Base-by-base conservation (phyloP, 2,797 vertebrate genomes). In the Triplophysa yarkandensis region DNA sequence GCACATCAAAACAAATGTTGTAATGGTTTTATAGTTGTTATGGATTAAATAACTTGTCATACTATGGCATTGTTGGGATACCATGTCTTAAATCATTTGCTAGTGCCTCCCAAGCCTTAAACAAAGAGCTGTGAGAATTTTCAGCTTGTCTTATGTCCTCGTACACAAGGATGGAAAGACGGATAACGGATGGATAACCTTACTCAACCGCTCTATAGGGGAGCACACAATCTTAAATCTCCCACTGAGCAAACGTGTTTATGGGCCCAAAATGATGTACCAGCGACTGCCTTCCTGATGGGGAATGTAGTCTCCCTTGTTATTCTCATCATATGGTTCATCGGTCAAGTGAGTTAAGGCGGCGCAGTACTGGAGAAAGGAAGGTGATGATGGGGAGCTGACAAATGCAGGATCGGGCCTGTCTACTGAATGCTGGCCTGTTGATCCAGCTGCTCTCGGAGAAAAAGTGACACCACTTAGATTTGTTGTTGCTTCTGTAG, bases 321-420 rank as follows among this genome's bases (percentile, higher is more conserved):
- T 67, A 57, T 62, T 72, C 60, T 28, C 63, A 55, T 75, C 65
- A 48, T 74, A 80, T 76, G 80, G 83, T 84, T 83, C 77, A 48
- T 77, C 70, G 78, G 79, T 76, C 78, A 83, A 71, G 58, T 21
- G 39, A 77, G 83, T 73, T 66, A 25, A 71, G 74, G 73, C 65
- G 50, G n/a, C 34, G 14, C 41, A 25, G 44, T 34, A 57, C 55
- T 58, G 30, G 76, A 48, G 58, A 50, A 60, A 71, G 48, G 17
- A 23, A 34, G 43, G 52, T 14, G 71, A 58, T 77, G 86, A 86
- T 80, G 70, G 57, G 65, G 17, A 43, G 48, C 72, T 76, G 78
- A 83, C 77, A 6, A 77, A 34, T 66, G 75, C 83, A 82, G 83
- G 86, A 85, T 74, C 50, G 68, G 68, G 80, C 81, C 74, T 83